Conservation (phyloP, 2,888 invertebrate genomes). For the Cancer borealis region DNA sequence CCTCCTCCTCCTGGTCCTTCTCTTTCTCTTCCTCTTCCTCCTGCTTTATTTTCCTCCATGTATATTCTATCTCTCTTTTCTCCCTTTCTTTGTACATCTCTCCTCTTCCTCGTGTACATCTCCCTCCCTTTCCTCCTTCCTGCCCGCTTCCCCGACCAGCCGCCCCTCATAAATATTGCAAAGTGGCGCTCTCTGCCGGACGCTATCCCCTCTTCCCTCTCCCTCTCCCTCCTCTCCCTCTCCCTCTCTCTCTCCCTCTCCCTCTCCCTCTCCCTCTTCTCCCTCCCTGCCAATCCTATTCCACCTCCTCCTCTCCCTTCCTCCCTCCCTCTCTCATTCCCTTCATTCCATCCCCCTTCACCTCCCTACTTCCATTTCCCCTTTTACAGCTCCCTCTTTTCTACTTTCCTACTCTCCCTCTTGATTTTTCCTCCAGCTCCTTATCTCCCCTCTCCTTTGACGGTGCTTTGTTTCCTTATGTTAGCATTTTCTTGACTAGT, state of each 20-base stretch:
- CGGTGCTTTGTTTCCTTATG: background rate
- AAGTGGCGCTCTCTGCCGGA: slow-evolving; percentile 34
- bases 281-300: background rate
- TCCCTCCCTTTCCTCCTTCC: background rate
- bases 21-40: background rate
- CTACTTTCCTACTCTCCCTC: background rate
- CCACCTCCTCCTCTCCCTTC: background rate
- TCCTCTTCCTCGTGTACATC: background rate
- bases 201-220: background rate
- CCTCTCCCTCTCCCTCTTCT: background rate
- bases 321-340: background rate
- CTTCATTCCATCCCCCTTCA: background rate
- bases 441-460: background rate
- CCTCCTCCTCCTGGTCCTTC: background rate
- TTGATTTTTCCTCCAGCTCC: background rate
- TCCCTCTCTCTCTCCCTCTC: too few species aligned
- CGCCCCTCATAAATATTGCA: slow-evolving; percentile 54
- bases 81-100: background rate
- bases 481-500: background rate
- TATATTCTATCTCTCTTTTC: background rate
- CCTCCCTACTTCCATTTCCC: background rate
- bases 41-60: background rate
- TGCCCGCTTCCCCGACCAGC: background rate
- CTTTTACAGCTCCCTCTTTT: background rate
- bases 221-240: background rate